Base-by-base conservation (phyloP, 2,888 invertebrate genomes). In the Agrilus mali region DNA sequence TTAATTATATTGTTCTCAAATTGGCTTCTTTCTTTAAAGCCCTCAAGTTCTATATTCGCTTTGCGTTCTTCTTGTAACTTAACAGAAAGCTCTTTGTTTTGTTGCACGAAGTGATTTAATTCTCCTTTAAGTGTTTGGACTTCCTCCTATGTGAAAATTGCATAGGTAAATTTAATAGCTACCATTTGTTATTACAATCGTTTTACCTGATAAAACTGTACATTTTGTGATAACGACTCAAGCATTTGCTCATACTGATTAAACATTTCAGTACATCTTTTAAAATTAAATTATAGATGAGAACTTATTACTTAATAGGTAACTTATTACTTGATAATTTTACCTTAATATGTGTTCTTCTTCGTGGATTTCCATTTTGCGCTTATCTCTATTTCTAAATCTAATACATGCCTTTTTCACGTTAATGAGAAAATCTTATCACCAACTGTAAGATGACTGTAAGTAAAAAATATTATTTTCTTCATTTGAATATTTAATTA, bases 181-280 rank as follows among this genome's bases (percentile, higher is more conserved):
- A 20, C 1, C 12, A n/a, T n/a, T 31, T 34, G 31, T 36, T 17
- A 22, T 32, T n/a, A n/a, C n/a, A 41, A 14, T 40, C 36, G 12
- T 47, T 41, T 56, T 61, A 73, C 74, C 62, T 72, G 69, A 50
- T 73, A 73, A 63, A 69, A 72, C 38, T 70, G 64, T 22, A 73
- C 60, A 66, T 74, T 72, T 35, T 61, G 64, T 53, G 71, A 69
- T 47, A 73, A 60, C 38, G 67, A 64, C 46, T 66, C 50, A 38
- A 60, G 46, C 60, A 56, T 41, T 15, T 46, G 41, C 50, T 59
- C 56, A 46, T 58, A 58, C 45, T 58, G 56, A 38, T 47, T 49
- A 36, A 58, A 41, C 41, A 56, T 40, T 17, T 27, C 27, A 27
- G 27, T 27, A 54, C 31, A 41, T 54, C 40, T 17, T 58, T 59